Evolutionary conservation across 2,113 vertebrate species (phyloP).

Genomic region (Dolichotis patagonum): DNA sequence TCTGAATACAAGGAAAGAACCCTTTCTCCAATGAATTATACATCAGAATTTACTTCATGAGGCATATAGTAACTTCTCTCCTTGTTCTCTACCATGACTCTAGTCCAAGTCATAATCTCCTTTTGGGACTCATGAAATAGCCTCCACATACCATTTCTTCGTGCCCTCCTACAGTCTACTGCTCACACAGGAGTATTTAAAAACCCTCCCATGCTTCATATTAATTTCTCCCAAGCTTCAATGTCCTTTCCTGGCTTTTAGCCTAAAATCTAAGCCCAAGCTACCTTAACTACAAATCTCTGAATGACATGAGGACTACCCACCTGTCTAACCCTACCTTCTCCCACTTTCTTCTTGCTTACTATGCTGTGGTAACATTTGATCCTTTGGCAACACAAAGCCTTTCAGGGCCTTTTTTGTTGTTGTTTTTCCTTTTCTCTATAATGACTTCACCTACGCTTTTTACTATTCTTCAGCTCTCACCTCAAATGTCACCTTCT

Average conservation of each 20-base stretch:
- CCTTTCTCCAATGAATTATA: background rate
- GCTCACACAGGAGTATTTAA: background rate
- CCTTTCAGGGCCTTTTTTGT: background rate
- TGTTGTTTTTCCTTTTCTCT: background rate
- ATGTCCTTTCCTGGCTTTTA: slow-evolving; percentile 7
- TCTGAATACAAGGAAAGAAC: slow-evolving; percentile 1
- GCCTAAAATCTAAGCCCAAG: slow-evolving; percentile 28
- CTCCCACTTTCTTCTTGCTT: background rate
- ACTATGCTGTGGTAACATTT: slow-evolving; percentile 16
- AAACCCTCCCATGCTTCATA: background rate
- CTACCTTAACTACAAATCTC: background rate
- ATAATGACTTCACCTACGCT: background rate
- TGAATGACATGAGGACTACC: background rate
- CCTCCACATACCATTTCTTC: background rate
- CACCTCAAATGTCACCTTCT: slow-evolving; percentile 18
- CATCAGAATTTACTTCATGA: background rate
- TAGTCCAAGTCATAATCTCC: background rate
- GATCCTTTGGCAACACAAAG: background rate
- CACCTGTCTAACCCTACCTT: background rate
- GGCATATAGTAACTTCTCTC: background rate
- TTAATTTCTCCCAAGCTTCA: background rate
- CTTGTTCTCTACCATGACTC: background rate
- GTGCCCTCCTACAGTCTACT: background rate
- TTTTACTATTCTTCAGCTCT: slow-evolving; percentile 46
- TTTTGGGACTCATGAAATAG: background rate